A percentile compares a stretch with the other conserved stretches of the same genome.
Evolutionary conservation across 2,797 vertebrate species (phyloP).

Genomic region (Aldrovandia affinis): DNA sequence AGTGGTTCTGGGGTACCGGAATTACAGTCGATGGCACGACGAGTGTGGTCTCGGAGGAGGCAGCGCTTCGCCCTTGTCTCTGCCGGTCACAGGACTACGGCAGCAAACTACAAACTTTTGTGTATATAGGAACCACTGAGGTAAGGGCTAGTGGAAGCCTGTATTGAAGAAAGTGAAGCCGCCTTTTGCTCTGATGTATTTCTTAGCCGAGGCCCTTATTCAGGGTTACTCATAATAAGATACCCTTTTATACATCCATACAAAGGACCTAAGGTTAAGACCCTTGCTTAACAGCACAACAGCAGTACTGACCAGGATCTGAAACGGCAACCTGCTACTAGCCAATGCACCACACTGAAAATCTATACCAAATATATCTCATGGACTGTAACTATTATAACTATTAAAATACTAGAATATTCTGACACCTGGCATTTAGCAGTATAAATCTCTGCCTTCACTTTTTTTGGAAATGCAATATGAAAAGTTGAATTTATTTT

Average conservation of each 20-base stretch:
- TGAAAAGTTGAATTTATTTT: background rate
- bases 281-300: background rate
- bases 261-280: background rate
- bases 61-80: too few species aligned
- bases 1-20: too few species aligned
- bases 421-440: background rate
- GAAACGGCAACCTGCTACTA: background rate
- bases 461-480: background rate
- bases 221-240: background rate
- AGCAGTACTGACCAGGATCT: background rate
- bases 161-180: too few species aligned
- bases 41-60: too few species aligned
- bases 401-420: background rate
- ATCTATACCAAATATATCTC: background rate
- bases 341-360: background rate
- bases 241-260: background rate
- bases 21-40: too few species aligned
- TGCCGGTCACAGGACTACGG: too few species aligned
- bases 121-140: too few species aligned
- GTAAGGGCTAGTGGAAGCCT: too few species aligned
- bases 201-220: background rate
- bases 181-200: too few species aligned
- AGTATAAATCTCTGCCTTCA: background rate
- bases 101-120: too few species aligned
- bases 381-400: background rate